These are phyloP conservation scores for Pseudeuparius sepicola DNA, from an alignment of 2,888 invertebrate genomes.

Conservation along the genomic window DNA sequence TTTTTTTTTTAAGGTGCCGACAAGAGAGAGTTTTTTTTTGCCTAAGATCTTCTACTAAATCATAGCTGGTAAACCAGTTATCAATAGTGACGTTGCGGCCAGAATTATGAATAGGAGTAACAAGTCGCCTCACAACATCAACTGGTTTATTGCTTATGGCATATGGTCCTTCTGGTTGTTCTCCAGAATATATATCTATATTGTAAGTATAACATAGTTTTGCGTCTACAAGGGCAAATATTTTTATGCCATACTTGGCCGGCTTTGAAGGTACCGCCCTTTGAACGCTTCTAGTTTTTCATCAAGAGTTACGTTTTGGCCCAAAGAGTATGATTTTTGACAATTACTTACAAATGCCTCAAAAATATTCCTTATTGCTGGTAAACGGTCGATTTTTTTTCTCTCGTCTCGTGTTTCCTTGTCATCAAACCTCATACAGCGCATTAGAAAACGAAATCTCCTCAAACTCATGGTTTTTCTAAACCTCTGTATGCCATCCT, in stretches of 20 bases:
- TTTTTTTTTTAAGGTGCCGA: constrained; percentile 1
- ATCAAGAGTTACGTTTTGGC: constrained; percentile 17
- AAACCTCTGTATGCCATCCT: constrained; percentile 5
- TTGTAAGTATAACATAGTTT: constrained; percentile 14
- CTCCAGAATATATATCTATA: constrained; percentile 18
- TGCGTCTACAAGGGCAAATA: constrained; percentile 17
- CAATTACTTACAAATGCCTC: constrained; percentile 10
- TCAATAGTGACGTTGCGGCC: constrained; percentile 18
- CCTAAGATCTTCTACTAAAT: constrained; percentile 6
- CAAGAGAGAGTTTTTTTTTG: constrained; percentile 3
- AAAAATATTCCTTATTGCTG: constrained; percentile 13
- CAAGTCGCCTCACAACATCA: constrained; percentile 16
- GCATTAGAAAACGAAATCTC: constrained; percentile 12
- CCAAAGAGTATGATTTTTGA: constrained; percentile 9
- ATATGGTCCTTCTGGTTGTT: constrained; percentile 18
- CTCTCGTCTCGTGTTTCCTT: constrained; percentile 5
- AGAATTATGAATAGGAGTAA: constrained; percentile 12
- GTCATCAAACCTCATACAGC: constrained; percentile 14
- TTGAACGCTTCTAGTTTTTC: constrained; percentile 19
- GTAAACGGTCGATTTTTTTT: constrained; percentile 4
- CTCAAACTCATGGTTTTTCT: constrained; percentile 7
- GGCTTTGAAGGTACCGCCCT: constrained; percentile 18
- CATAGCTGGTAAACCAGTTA: constrained; percentile 18
- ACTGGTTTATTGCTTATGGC: constrained; percentile 14
- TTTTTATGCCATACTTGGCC: constrained; percentile 18